phyloP scores from a whole-genome alignment of 2,113 vertebrate genomes.

The Piliocolobus tephrosceles region DNA sequence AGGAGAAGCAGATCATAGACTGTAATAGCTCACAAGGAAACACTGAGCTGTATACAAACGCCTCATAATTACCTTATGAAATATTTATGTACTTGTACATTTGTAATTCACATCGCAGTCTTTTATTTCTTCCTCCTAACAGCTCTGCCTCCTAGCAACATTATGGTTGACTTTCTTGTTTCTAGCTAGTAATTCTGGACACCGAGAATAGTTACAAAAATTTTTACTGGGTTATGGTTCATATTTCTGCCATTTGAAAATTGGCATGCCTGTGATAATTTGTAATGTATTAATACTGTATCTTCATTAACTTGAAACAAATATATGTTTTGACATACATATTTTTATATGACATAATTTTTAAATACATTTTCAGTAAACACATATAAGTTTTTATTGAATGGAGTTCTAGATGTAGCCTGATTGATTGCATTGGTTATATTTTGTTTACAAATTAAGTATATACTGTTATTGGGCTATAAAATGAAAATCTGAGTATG shows the following conservation, averaged over 20 bases:
- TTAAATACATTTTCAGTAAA: no score
- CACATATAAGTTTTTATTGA: neutral
- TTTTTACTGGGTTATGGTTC: neutral
- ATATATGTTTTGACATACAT: neutral
- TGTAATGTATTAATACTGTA: neutral
- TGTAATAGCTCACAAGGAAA: slow-evolving; percentile 28
- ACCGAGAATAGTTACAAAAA: neutral
- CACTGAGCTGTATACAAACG: neutral
- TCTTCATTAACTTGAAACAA: slow-evolving; percentile 25
- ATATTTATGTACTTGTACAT: slow-evolving; percentile 60
- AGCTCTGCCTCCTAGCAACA: neutral
- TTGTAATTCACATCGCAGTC: slow-evolving; percentile 38
- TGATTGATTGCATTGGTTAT: neutral
- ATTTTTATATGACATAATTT: no score
- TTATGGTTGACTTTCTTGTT: neutral
- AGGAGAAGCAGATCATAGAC: neutral
- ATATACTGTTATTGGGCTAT: neutral
- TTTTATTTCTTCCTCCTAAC: neutral
- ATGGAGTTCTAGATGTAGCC: neutral
- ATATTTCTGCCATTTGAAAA: slow-evolving; percentile 1
- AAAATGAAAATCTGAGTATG: neutral
- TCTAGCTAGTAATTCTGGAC: neutral
- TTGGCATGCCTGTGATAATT: neutral
- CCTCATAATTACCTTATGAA: slow-evolving; percentile 59
- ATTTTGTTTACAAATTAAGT: neutral